Percentiles rank a stretch among this genome's conserved stretches.
These are phyloP conservation scores for Brenthis daphne DNA, from an alignment of 2,888 invertebrate species.

Conservation along the genomic window DNA sequence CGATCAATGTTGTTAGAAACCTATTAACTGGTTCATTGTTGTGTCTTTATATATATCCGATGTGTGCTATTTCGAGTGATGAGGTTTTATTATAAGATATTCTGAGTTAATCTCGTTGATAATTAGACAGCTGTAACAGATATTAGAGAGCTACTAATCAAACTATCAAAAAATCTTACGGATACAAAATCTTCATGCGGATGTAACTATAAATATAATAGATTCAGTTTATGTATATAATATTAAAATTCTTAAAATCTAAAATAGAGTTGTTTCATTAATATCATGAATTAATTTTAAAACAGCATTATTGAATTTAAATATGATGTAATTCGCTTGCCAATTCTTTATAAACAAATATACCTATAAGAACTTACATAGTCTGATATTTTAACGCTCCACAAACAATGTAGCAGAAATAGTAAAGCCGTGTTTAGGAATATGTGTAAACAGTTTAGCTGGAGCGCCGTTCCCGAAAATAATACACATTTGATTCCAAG, in stretches of 20 bases:
- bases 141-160: constrained; percentile 7
- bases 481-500: constrained; percentile 62
- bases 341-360: constrained; percentile 4
- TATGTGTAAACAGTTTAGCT: constrained; percentile 62
- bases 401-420: constrained; percentile 43
- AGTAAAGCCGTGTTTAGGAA: constrained; percentile 44
- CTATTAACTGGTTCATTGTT: constrained; percentile 56
- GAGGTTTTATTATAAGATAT: constrained; percentile 16
- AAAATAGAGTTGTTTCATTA: neutral
- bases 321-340: neutral
- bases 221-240: no score
- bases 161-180: no score
- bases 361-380: neutral
- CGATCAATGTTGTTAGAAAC: constrained; percentile 61
- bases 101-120: constrained; percentile 6
- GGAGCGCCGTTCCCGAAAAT: constrained; percentile 62
- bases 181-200: no score
- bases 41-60: constrained; percentile 12
- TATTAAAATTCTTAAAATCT: no score
- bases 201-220: no score
- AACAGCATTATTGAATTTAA: neutral
- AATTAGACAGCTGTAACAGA: constrained; percentile 13
- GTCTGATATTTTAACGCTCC: constrained; percentile 34
- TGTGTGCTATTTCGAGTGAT: constrained; percentile 10
- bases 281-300: neutral